Evolutionary conservation across 2,888 invertebrate species (phyloP).

Genomic region (Pocota personata): DNA sequence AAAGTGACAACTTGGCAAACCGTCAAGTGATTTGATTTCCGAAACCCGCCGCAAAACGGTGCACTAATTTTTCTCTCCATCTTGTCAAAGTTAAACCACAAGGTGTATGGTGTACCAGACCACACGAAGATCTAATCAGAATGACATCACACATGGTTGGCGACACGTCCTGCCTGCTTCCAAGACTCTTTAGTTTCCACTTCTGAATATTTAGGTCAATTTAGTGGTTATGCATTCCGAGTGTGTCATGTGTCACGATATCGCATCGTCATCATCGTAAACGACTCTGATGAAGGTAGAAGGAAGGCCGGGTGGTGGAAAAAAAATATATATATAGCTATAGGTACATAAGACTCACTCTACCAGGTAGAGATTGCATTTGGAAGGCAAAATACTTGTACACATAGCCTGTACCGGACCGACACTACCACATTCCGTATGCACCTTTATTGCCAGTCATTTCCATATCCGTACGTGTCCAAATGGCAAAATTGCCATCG

Average conservation of each 20-base stretch:
- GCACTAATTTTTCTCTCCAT: not conserved
- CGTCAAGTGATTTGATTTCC: not conserved
- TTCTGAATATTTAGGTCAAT: constrained; percentile 69
- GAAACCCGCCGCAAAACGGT: not conserved
- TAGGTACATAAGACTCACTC: constrained; percentile 29
- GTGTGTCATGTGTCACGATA: constrained; percentile 71
- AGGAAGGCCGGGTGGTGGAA: not conserved
- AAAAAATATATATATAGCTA: too few species aligned
- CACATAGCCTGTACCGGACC: not conserved
- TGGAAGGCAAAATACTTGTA: constrained; percentile 45
- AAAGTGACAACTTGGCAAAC: not conserved
- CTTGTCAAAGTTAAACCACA: not conserved
- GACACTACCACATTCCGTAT: constrained; percentile 44
- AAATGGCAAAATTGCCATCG: constrained; percentile 72
- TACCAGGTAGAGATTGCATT: constrained; percentile 55
- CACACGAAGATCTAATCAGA: constrained; percentile 35
- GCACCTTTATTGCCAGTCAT: constrained; percentile 71
- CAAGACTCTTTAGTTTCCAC: constrained; percentile 42
- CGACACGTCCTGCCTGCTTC: constrained; percentile 49
- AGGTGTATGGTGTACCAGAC: not conserved
- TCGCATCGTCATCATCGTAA: constrained; percentile 53
- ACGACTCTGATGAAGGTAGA: constrained; percentile 24
- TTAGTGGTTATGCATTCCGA: constrained; percentile 62
- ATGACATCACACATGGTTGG: constrained; percentile 57
- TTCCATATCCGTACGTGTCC: constrained; percentile 72